Percentiles rank a stretch among this genome's conserved stretches.
These are phyloP conservation scores for Masnerella sp. DNA, from an alignment of 2,888 invertebrate species.

Conservation along the genomic window DNA sequence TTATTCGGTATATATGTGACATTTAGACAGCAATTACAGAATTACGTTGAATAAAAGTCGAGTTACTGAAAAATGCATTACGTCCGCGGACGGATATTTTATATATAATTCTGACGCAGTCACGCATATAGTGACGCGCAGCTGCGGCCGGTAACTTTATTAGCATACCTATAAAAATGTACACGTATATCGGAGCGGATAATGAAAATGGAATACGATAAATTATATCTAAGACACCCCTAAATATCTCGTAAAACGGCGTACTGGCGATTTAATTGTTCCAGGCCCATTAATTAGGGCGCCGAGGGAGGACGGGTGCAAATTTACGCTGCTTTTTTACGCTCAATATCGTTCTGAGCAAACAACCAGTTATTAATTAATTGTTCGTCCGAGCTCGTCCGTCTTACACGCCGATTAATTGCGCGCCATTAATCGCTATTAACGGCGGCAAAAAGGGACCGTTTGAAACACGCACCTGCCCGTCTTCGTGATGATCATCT, in stretches of 20 bases:
- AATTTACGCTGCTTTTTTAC: too few relatives aligned
- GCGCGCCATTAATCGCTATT: background rate
- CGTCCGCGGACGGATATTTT: too few relatives aligned
- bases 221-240: slow-evolving; percentile 72
- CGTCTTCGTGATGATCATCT: slow-evolving; percentile 92
- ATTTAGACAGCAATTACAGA: slow-evolving; percentile 35
- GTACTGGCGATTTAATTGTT: slow-evolving; percentile 61
- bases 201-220: slow-evolving; percentile 71
- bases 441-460: background rate
- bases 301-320: too few relatives aligned
- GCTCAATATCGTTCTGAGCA: too few relatives aligned
- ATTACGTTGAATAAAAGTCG: too few relatives aligned
- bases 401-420: slow-evolving; percentile 3
- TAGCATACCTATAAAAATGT: slow-evolving; percentile 77
- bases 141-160: slow-evolving; percentile 73
- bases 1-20: slow-evolving; percentile 12
- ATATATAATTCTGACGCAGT: slow-evolving; percentile 74
- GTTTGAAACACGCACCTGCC: slow-evolving; percentile 81
- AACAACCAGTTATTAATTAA: background rate
- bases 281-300: slow-evolving; percentile 61
- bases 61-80: too few relatives aligned
- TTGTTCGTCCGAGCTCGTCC: background rate
- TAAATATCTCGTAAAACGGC: slow-evolving; percentile 72
- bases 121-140: slow-evolving; percentile 74
- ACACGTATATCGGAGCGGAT: slow-evolving; percentile 63